These are phyloP conservation scores for Aphodius sticticus DNA, from an alignment of 2,888 invertebrate species.

Conservation along the genomic window DNA sequence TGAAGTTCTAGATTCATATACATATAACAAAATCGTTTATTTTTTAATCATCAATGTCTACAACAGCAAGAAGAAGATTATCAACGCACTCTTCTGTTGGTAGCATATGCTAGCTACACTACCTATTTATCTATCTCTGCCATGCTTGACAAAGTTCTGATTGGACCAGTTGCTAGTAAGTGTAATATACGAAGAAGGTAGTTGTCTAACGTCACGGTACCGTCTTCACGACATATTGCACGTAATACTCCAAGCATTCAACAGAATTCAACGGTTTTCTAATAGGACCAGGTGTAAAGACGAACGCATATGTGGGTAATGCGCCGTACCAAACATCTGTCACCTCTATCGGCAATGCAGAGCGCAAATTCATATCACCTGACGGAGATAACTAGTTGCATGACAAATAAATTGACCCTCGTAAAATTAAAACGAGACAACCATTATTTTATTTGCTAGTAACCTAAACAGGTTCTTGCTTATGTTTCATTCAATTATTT, in stretches of 20 bases:
- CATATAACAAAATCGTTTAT: no score
- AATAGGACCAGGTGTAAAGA: slow-evolving; percentile 20
- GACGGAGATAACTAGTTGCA: no score
- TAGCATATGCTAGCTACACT: not conserved
- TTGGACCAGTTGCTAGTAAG: not conserved
- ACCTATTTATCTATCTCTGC: not conserved
- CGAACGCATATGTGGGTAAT: slow-evolving; percentile 18
- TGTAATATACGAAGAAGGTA: not conserved
- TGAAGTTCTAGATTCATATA: no score
- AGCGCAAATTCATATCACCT: no score
- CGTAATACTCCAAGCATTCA: not conserved
- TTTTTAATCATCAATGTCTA: no score
- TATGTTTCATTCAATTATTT: no score
- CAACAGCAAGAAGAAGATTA: no score
- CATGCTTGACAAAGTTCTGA: not conserved
- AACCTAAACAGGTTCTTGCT: no score
- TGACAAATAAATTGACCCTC: no score
- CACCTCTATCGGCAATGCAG: not conserved
- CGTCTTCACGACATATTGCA: not conserved
- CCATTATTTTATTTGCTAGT: no score
- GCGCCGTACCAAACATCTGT: slow-evolving; percentile 7
- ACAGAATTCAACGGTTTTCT: slow-evolving; percentile 21
- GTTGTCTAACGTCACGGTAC: not conserved
- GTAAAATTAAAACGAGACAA: no score
- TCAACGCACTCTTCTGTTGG: not conserved